Base-by-base conservation (phyloP, 2,888 invertebrate genomes). In the Gryllus longicercus region DNA sequence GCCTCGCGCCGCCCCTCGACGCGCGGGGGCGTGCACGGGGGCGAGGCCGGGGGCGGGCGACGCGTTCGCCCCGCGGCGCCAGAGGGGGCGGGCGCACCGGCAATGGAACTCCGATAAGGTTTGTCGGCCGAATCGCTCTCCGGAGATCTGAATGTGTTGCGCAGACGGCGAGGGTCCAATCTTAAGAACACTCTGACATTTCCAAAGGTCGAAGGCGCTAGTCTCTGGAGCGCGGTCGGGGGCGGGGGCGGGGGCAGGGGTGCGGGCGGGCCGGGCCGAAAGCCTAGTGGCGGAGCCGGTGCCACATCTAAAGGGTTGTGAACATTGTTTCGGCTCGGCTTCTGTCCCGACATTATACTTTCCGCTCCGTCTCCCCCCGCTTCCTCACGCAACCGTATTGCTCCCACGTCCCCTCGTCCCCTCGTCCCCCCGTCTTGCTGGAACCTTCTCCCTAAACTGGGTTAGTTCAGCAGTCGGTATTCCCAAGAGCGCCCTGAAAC, bases 161-260 rank as follows among this genome's bases (percentile, higher is more conserved):
- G 63, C 63, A 63, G 63, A 77, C 25, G 25, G 25, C 77, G 38
- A 51, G 21, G 78, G 78, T 51, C 50, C 50, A 50, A 50, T 50
- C 78, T 51, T 23, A 51, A 50, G 51, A 18, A 25, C 50, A 51
- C 51, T 78, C 78, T 50, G 50, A 50, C 16, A 51, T 51, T n/a
- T 18, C 50, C 50, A 23, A 50, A 23, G 78, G 51, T 51, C n/a
- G 50, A 51, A 16, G 25, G n/a, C 51, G 23, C 23, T 11, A 25
- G 23, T 25, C 50, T 23, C 50, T n/a, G n/a, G 51, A 23, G 50
- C 51, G 51, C 51, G 78, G 18, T 25, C 25, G 78, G 25, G 25
- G 25, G 78, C 11, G 18, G 78, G 18, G 78, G 78, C 16, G 77
- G n/a, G n/a, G 77, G 14, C 16, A 12, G 77, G 18, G 77, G 23